Percentiles rank a stretch among this genome's conserved stretches.
These are phyloP conservation scores for Micromys minutus DNA, from an alignment of 2,113 vertebrate species.

Conservation along the genomic window DNA sequence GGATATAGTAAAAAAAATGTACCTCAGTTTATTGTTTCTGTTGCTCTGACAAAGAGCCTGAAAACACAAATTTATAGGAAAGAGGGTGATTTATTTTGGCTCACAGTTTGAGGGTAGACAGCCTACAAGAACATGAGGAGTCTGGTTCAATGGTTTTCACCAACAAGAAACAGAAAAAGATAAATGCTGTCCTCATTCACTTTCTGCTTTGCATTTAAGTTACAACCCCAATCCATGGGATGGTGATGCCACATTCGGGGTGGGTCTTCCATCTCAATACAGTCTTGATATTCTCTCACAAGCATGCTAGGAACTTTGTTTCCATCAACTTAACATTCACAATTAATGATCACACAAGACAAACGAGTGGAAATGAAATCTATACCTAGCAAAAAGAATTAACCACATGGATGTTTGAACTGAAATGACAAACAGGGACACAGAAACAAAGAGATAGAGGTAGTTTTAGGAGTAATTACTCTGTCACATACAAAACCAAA, in stretches of 20 bases:
- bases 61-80: too few species aligned
- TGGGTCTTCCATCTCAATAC: not conserved
- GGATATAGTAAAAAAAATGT: not conserved
- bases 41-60: not conserved
- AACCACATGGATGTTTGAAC: not conserved
- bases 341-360: not conserved
- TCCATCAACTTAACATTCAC: not conserved
- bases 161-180: not conserved
- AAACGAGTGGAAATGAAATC: not conserved
- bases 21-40: not conserved
- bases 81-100: not conserved
- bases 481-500: not conserved
- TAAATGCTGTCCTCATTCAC: not conserved
- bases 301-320: not conserved
- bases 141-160: not conserved
- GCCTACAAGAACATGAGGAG: too few species aligned
- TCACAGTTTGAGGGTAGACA: not conserved
- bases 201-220: not conserved
- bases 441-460: not conserved
- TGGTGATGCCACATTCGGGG: too few species aligned
- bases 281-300: not conserved
- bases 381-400: not conserved
- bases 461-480: not conserved
- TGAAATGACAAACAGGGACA: not conserved
- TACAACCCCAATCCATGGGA: not conserved